A percentile compares a stretch with the other conserved stretches of the same genome.
These are phyloP conservation scores for Apis mellifera DNA, from an alignment of 1,140 invertebrate genomes.

Conservation along the genomic window DNA sequence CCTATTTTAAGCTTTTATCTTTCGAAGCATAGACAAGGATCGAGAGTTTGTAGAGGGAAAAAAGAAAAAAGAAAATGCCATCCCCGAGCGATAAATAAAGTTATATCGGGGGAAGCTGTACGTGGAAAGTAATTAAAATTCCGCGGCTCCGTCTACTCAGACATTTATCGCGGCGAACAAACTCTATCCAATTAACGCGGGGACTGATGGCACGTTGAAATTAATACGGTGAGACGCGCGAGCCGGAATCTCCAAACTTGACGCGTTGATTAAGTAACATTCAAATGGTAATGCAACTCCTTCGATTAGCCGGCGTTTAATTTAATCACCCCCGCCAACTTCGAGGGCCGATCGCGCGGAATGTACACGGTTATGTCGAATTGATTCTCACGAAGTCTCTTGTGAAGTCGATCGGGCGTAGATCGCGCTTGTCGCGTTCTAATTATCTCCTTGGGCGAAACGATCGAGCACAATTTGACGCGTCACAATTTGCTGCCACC, in stretches of 20 bases:
- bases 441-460: neutral
- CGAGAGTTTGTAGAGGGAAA: neutral
- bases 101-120: neutral
- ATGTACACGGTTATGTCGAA: conserved; percentile 18
- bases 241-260: conserved; percentile 24
- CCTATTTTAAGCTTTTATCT: too few species aligned
- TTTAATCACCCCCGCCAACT: conserved; percentile 6
- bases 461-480: neutral
- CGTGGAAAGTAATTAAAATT: conserved; percentile 6
- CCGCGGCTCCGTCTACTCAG: neutral
- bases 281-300: conserved; percentile 48
- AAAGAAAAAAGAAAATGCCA: neutral
- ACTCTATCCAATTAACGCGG: conserved; percentile 23
- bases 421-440: neutral
- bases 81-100: neutral
- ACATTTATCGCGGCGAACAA: conserved; percentile 17
- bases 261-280: conserved; percentile 53
- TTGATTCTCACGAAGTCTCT: conserved; percentile 6
- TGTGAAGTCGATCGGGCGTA: neutral
- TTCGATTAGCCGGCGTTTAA: conserved; percentile 40
- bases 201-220: conserved; percentile 29
- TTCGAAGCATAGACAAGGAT: too few species aligned
- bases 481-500: neutral
- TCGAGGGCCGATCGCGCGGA: conserved; percentile 17
- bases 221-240: conserved; percentile 29